Conservation (phyloP, 2,113 vertebrate species). For the Bubo blakistoni region DNA sequence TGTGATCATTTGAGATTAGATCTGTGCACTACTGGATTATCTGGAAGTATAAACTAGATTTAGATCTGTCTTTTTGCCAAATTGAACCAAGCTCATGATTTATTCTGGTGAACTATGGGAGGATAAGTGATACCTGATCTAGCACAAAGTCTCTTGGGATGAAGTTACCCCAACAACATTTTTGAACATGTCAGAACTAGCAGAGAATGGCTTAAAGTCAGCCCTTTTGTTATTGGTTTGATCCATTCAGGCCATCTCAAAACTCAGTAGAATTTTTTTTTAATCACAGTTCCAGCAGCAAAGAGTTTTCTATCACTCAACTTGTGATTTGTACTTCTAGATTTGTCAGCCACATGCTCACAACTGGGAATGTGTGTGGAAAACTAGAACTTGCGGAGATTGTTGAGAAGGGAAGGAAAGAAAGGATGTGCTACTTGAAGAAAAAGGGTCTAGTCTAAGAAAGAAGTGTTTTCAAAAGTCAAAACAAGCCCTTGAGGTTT, state of each 20-base stretch:
- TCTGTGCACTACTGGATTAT: neutral
- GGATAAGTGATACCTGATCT: neutral
- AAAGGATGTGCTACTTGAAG: neutral
- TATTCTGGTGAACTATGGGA: neutral
- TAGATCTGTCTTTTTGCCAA: neutral
- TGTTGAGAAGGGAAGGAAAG: neutral
- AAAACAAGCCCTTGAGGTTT: neutral
- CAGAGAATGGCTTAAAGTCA: neutral
- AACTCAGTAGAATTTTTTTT: neutral
- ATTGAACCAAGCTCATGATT: neutral
- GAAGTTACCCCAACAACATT: neutral
- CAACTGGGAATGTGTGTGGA: neutral
- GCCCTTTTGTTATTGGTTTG: neutral
- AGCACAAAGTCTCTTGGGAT: neutral
- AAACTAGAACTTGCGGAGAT: neutral
- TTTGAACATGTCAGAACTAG: neutral
- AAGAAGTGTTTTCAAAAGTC: neutral
- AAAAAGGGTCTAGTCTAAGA: neutral
- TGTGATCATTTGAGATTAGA: neutral
- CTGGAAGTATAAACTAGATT: neutral
- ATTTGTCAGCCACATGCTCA: neutral
- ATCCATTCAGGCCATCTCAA: neutral
- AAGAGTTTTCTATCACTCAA: neutral
- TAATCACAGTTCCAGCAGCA: neutral
- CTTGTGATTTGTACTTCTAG: neutral